Conservation (phyloP, 2,113 vertebrate species). For the Polypterus bichir region DNA sequence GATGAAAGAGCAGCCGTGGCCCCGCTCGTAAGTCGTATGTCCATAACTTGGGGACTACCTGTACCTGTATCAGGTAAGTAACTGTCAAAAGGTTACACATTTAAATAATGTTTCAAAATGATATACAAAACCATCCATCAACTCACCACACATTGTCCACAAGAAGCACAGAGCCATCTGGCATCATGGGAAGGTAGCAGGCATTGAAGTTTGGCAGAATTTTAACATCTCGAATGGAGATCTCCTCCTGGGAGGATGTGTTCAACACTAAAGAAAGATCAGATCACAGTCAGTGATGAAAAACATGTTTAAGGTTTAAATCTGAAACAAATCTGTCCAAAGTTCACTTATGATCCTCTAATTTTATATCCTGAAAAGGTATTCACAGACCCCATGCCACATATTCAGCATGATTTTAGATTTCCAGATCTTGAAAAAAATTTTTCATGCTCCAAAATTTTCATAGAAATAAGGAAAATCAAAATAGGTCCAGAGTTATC, state of each 20-base stretch:
- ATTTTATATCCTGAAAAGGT: not conserved
- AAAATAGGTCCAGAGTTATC: no score
- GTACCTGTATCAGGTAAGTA: no score
- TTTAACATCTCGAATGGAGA: constrained; percentile 59
- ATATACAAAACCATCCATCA: not conserved
- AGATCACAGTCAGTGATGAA: not conserved
- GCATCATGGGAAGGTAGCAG: constrained; percentile 78
- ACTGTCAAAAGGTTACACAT: no score
- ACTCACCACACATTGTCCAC: constrained; percentile 74
- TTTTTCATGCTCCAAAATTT: no score
- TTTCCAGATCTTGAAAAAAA: no score
- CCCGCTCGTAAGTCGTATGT: no score
- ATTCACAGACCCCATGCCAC: no score
- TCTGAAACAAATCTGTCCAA: not conserved
- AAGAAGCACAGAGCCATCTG: constrained; percentile 71
- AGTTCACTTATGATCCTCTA: not conserved
- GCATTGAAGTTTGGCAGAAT: constrained; percentile 77
- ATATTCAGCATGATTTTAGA: no score
- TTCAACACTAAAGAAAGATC: constrained; percentile 53
- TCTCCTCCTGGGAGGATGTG: constrained; percentile 63
- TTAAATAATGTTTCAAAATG: no score
- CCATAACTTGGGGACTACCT: no score
- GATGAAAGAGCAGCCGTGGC: no score
- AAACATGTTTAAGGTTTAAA: constrained; percentile 2
- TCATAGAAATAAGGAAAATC: no score